Evolutionary conservation across 2,888 invertebrate species (phyloP), one percentile per base, ranked within the genome.

Genomic region (Cyrtodaria siliqua): DNA sequence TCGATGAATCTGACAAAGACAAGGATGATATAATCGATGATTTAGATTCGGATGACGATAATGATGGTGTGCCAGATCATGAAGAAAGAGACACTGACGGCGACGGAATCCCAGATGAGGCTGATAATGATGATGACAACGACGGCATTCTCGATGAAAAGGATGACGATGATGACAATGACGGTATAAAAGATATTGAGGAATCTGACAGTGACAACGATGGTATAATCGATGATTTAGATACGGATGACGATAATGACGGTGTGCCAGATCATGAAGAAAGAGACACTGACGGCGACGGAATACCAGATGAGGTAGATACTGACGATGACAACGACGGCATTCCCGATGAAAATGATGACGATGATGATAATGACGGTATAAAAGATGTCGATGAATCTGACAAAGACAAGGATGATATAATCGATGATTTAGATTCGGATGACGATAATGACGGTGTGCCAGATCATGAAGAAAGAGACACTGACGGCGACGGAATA

Each of bases 231-330:
- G 84, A 86, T 56, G 53, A 88, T 24, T 68, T 61, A 50, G 89
- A 91, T 79, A 85, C 85, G 2, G 88, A 91, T 72, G 91, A 90
- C 9, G 89, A 90, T 40, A 86, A 86, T 9, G 88, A 91, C 74
- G 91, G 91, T 12, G 86, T 91, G 26, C 88, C 87, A 3, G 90
- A 91, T 70, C 20, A 91, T 81, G 82, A 86, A 47, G 79, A 84
- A 77, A 89, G 76, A 66, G 87, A 90, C 79, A 86, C 74, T 23
- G 86, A 87, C 50, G 88, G 87, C 8, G 81, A 85, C 18, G 82
- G 74, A 9, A 83, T 85, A 62, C 77, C 57, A 82, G 38, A 80
- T 12, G 80, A 86, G 55, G 68, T 83, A 52, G 91, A 90, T 62
- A 80, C 81, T 33, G 90, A 91, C 75, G 86, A 85, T 33, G 90